A percentile compares a stretch with the other conserved stretches of the same genome.
These are phyloP conservation scores for Drosophila lacicola DNA, from an alignment of 2,888 invertebrate genomes.

Conservation along the genomic window DNA sequence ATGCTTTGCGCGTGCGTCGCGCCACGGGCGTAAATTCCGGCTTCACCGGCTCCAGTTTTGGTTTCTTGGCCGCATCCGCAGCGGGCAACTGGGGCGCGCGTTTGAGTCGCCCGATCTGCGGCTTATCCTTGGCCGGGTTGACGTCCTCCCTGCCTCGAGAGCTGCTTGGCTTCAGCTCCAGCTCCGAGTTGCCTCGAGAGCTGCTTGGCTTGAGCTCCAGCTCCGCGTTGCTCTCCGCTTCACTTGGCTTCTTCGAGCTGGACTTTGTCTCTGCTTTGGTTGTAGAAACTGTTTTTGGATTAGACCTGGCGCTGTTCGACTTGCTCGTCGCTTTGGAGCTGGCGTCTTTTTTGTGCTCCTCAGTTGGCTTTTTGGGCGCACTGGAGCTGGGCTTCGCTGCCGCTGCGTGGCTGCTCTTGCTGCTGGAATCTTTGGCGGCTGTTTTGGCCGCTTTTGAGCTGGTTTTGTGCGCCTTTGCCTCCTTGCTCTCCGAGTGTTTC, in stretches of 20 bases:
- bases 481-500: conserved; percentile 24
- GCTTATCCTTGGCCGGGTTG: conserved; percentile 19
- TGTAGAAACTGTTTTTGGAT: no score
- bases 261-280: neutral
- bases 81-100: conserved; percentile 17
- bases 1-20: conserved; percentile 63
- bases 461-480: conserved; percentile 13
- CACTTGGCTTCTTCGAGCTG: neutral
- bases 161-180: neutral
- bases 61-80: conserved; percentile 35
- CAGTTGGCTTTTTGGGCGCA: conserved; percentile 6
- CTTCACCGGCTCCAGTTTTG: conserved; percentile 19
- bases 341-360: neutral
- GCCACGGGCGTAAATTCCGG: conserved; percentile 55
- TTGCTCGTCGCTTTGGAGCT: conserved; percentile 6
- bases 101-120: conserved; percentile 44
- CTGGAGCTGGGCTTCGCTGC: conserved; percentile 1
- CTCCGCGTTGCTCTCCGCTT: no score
- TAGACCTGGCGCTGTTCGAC: neutral
- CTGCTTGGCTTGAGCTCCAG: neutral
- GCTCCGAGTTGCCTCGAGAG: no score
- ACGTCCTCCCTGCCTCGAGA: neutral
- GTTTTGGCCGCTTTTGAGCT: conserved; percentile 6
- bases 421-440: conserved; percentile 2
- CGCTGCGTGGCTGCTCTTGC: neutral